These are phyloP conservation scores for Achroia grisella DNA, from an alignment of 1,140 invertebrate genomes.

Conservation along the genomic window DNA sequence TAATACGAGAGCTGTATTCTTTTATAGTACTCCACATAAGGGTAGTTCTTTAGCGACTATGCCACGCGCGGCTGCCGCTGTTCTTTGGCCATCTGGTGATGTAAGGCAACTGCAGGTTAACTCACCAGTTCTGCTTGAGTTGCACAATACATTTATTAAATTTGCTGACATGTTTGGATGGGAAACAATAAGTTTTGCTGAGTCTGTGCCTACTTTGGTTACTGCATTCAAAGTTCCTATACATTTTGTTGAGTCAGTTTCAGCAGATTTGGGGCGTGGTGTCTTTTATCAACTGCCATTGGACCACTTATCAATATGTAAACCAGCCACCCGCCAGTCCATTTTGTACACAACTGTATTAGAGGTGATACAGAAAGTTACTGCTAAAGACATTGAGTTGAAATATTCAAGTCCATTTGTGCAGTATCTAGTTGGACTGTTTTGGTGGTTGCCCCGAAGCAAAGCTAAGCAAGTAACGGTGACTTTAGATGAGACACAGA, in stretches of 20 bases:
- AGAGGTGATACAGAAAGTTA: conserved; percentile 42
- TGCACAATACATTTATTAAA: conserved; percentile 80
- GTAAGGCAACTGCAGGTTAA: conserved; percentile 85
- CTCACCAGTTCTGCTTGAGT: conserved; percentile 77
- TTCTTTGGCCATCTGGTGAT: conserved; percentile 86
- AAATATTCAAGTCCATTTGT: conserved; percentile 22
- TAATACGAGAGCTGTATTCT: conserved; percentile 83
- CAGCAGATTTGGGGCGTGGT: conserved; percentile 84
- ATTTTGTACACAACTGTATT: conserved; percentile 60
- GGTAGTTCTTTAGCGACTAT: conserved; percentile 72
- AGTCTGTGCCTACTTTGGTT: conserved; percentile 80
- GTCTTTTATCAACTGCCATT: conserved; percentile 82
- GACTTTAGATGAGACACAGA: conserved; percentile 28
- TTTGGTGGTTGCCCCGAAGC: conserved; percentile 16
- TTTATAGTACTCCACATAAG: conserved; percentile 87
- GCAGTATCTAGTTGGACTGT: conserved; percentile 18
- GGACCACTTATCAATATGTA: conserved; percentile 87
- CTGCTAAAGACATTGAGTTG: conserved; percentile 29
- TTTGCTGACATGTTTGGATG: conserved; percentile 70
- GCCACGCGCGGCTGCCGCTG: conserved; percentile 79
- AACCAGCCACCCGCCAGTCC: conserved; percentile 78
- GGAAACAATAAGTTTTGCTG: conserved; percentile 84
- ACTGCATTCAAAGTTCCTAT: conserved; percentile 76
- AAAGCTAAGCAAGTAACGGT: conserved; percentile 27
- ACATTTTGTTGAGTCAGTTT: conserved; percentile 79